These are phyloP conservation scores for Phaonia tiefii DNA, from an alignment of 2,888 invertebrate genomes.

Conservation along the genomic window DNA sequence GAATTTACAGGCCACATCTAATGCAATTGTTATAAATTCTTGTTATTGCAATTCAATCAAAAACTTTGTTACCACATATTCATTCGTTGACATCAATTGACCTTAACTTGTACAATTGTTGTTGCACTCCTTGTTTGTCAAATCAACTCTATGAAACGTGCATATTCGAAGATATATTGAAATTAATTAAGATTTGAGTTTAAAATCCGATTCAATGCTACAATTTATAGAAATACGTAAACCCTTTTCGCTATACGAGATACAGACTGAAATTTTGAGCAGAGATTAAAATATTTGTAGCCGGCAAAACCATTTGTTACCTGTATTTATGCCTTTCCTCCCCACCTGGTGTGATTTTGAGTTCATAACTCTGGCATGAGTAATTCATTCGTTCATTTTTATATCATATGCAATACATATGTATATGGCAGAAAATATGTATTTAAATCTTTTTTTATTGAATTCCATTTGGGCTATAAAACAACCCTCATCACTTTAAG, in stretches of 20 bases:
- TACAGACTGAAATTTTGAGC: not conserved
- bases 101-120: too few species aligned
- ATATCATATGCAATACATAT: not conserved
- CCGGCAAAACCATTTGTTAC: not conserved
- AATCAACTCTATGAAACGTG: too few species aligned
- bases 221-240: too few species aligned
- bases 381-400: conserved; percentile 3
- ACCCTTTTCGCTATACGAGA: not conserved
- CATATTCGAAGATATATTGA: too few species aligned
- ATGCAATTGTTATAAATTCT: too few species aligned
- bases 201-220: too few species aligned
- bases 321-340: not conserved
- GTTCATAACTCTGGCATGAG: conserved; percentile 19
- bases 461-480: conserved; percentile 16
- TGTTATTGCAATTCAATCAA: too few species aligned
- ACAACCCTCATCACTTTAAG: conserved; percentile 24
- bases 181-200: too few species aligned
- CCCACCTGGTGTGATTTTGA: not conserved
- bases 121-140: too few species aligned
- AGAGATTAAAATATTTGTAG: conserved; percentile 8
- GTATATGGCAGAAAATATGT: not conserved
- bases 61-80: too few species aligned
- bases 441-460: conserved; percentile 26
- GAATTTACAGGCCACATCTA: too few species aligned
- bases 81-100: too few species aligned